phyloP scores from a whole-genome alignment of 1,140 invertebrate genomes.

The Diachasma alloeum region DNA sequence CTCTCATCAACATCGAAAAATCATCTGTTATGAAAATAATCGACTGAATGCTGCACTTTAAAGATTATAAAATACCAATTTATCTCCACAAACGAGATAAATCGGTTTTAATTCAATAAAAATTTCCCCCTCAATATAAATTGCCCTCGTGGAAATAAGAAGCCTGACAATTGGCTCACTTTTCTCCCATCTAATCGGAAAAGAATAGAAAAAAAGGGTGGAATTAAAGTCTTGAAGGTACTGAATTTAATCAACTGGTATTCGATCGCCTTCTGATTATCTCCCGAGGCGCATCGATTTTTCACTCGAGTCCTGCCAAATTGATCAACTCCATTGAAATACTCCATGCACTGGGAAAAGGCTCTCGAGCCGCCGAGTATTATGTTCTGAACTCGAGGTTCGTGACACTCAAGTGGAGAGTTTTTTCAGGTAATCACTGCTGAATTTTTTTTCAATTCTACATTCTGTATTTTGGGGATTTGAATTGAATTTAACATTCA shows the following conservation, averaged over 20 bases:
- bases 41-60: too few species aligned
- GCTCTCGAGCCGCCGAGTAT: background rate
- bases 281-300: background rate
- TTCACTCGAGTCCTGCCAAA: background rate
- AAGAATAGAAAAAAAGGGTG: background rate
- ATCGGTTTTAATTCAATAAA: too few species aligned
- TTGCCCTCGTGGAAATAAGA: background rate
- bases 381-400: background rate
- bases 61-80: too few species aligned
- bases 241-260: slow-evolving; percentile 23
- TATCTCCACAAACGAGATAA: too few species aligned
- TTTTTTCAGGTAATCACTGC: background rate
- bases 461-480: too few species aligned
- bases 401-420: background rate
- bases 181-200: background rate
- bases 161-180: background rate
- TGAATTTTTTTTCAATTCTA: too few species aligned
- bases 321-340: slow-evolving; percentile 9
- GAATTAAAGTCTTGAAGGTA: background rate
- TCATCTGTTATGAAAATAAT: too few species aligned
- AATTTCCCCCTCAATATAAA: too few species aligned
- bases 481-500: too few species aligned
- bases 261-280: slow-evolving; percentile 3
- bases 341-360: background rate
- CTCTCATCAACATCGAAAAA: too few species aligned